A percentile compares a stretch with the other conserved stretches of the same genome.
phyloP scores from a whole-genome alignment of 2,888 invertebrate species.

The Ethmia dodecea region DNA sequence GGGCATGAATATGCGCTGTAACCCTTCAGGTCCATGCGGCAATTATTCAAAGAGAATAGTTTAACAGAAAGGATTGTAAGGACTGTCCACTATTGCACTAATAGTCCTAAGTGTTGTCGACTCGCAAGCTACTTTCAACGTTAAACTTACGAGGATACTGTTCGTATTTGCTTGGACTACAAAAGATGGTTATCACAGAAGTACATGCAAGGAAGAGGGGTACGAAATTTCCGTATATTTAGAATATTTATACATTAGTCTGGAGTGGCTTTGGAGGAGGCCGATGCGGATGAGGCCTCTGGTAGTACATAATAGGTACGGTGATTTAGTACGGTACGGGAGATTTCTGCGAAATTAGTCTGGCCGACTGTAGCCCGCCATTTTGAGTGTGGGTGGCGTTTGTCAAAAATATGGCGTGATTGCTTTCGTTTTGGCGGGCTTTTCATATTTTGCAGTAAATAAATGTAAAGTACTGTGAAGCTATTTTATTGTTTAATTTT shows the following conservation, averaged over 20 bases:
- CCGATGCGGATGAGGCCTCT: slow-evolving; percentile 57
- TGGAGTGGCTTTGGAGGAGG: slow-evolving; percentile 46
- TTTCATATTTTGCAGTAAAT: too few relatives aligned
- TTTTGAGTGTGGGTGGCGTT: slow-evolving; percentile 53
- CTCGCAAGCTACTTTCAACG: slow-evolving; percentile 11
- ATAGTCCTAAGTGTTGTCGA: not conserved
- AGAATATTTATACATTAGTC: slow-evolving; percentile 74
- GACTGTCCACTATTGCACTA: slow-evolving; percentile 25
- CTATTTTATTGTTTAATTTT: too few relatives aligned
- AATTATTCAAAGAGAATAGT: slow-evolving; percentile 79
- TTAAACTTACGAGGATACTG: slow-evolving; percentile 9
- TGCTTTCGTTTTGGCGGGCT: too few relatives aligned
- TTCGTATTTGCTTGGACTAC: slow-evolving; percentile 1
- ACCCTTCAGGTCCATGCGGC: slow-evolving; percentile 77
- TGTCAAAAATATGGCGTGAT: too few relatives aligned
- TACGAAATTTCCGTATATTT: slow-evolving; percentile 67
- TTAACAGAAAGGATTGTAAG: slow-evolving; percentile 77
- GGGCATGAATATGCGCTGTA: slow-evolving; percentile 68
- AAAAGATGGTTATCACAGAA: slow-evolving; percentile 6
- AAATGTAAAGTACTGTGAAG: too few relatives aligned
- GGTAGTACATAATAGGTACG: slow-evolving; percentile 63
- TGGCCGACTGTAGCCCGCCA: slow-evolving; percentile 42
- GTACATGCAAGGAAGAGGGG: slow-evolving; percentile 17
- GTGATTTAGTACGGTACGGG: slow-evolving; percentile 68
- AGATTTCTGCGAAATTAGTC: slow-evolving; percentile 71